A percentile compares a stretch with the other conserved stretches of the same genome.
Evolutionary conservation across 2,888 invertebrate genomes (phyloP).

Genomic region (Micoletzkya japonica): DNA sequence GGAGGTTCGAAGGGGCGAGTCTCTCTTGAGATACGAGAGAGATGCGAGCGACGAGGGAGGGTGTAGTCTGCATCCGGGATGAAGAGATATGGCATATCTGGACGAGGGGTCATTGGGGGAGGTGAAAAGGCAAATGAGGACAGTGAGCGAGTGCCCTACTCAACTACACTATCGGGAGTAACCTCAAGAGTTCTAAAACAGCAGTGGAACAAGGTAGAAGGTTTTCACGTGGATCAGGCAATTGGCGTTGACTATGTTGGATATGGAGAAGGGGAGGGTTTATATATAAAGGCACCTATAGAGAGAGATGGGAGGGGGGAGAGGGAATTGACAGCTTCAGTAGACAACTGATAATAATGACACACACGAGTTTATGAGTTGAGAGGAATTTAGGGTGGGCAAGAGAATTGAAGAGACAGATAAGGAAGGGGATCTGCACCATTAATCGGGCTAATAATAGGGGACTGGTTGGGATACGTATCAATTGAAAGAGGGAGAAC

Average conservation of each 20-base stretch:
- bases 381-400: not conserved
- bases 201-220: no score
- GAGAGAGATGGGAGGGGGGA: not conserved
- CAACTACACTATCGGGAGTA: no score
- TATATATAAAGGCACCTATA: not conserved
- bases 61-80: constrained; percentile 23
- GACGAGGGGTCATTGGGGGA: not conserved
- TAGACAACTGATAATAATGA: not conserved
- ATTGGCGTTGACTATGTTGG: not conserved
- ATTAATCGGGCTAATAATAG: not conserved
- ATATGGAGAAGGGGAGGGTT: not conserved
- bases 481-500: not conserved
- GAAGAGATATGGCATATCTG: constrained; percentile 21
- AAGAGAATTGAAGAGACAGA: not conserved
- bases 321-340: not conserved
- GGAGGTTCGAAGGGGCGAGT: constrained; percentile 10
- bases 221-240: no score
- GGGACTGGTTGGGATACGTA: not conserved
- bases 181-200: no score
- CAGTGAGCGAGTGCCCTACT: no score
- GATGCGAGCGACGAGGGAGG: no score
- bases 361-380: not conserved
- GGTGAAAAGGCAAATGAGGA: constrained; percentile 3
- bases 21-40: not conserved
- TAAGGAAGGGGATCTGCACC: not conserved